phyloP scores from a whole-genome alignment of 2,888 invertebrate genomes.

The Drosophila subsilvestris region DNA sequence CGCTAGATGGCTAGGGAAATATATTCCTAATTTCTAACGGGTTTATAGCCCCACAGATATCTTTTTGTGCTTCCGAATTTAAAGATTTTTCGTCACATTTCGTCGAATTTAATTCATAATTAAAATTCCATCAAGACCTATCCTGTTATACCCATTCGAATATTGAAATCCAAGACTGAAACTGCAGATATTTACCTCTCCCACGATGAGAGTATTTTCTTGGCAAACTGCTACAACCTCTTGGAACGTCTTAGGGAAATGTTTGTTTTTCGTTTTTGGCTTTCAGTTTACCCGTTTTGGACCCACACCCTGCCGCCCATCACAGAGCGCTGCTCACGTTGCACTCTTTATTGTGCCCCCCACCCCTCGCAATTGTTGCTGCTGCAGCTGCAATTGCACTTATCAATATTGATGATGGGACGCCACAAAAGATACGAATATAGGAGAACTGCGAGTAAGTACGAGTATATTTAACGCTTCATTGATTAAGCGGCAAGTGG shows the following conservation, averaged over 20 bases:
- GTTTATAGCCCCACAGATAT: too few species aligned
- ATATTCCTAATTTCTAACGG: neutral
- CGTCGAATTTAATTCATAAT: neutral
- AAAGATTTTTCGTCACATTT: neutral
- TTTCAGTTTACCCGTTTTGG: constrained; percentile 46
- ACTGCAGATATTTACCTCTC: neutral
- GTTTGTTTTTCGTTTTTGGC: constrained; percentile 62
- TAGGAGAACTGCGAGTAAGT: neutral
- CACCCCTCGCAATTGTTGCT: constrained; percentile 39
- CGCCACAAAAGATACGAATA: constrained; percentile 38
- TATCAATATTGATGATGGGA: constrained; percentile 41
- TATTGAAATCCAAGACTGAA: too few species aligned
- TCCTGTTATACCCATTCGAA: neutral
- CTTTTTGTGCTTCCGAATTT: too few species aligned
- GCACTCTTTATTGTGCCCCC: constrained; percentile 36
- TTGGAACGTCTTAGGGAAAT: constrained; percentile 52
- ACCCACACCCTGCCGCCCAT: constrained; percentile 18
- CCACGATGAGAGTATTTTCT: constrained; percentile 23
- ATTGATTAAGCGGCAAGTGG: constrained; percentile 47
- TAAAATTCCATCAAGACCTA: neutral
- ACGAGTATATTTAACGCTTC: constrained; percentile 47
- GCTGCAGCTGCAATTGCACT: constrained; percentile 22
- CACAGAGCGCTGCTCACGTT: constrained; percentile 31
- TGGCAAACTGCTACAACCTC: constrained; percentile 10
- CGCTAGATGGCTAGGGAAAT: neutral